These are phyloP conservation scores for Hypena proboscidalis DNA, from an alignment of 2,888 invertebrate species.

Conservation along the genomic window DNA sequence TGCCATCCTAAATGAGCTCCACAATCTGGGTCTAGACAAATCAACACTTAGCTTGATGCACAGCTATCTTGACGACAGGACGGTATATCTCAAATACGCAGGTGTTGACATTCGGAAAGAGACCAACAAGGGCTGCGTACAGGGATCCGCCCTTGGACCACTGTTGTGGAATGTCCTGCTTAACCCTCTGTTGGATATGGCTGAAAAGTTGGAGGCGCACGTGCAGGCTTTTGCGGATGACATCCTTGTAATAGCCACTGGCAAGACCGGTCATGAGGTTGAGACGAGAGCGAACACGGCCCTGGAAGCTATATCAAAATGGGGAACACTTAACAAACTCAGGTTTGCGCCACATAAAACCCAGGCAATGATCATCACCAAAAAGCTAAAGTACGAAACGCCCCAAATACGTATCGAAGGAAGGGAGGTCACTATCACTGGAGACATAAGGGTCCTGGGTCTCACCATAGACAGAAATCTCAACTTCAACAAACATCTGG, in stretches of 20 bases:
- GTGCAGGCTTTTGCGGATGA: constrained; percentile 14
- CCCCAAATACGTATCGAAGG: too few species aligned
- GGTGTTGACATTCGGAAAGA: background rate
- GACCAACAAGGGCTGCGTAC: constrained; percentile 10
- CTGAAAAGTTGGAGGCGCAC: background rate
- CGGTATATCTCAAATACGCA: background rate
- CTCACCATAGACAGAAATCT: too few species aligned
- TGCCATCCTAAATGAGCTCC: background rate
- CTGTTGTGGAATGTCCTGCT: constrained; percentile 13
- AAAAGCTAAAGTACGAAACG: too few species aligned
- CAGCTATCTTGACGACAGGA: background rate
- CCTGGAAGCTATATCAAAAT: too few species aligned
- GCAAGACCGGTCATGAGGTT: too few species aligned
- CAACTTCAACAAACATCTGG: too few species aligned
- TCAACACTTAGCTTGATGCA: background rate
- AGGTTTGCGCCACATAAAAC: too few species aligned
- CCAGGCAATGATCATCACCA: too few species aligned
- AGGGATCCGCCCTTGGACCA: constrained; percentile 16
- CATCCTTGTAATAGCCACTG: background rate
- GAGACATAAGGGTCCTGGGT: too few species aligned
- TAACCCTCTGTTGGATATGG: constrained; percentile 5
- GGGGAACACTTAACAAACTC: too few species aligned
- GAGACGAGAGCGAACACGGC: too few species aligned
- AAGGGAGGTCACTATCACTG: too few species aligned
- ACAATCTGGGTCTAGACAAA: background rate